Base-by-base conservation (phyloP, 2,888 invertebrate genomes). In the Augiades crinisus region DNA sequence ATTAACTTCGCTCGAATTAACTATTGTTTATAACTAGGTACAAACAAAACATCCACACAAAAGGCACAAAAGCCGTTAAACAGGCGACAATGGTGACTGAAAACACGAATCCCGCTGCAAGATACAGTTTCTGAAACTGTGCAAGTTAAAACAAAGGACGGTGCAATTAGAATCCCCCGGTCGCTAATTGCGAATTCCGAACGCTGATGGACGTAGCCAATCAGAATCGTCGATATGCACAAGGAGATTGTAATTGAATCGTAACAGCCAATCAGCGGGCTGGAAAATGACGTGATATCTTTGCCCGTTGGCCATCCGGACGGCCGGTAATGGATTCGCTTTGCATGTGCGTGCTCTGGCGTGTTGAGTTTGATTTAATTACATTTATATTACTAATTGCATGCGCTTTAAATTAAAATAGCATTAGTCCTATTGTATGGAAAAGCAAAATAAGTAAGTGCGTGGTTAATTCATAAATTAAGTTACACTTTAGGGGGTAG, bases 161-260 rank as follows among this genome's bases (percentile, higher is more conserved):
- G 10, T 14, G 50, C 50, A 51, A 51, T 51, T 37, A 44, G 5
- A 37, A 44, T 34, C 30, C n/a, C 24, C 43, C 37, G 17, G 10
- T 38, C 34, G 16, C 49, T 54, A 45, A 54, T 55, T 50, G 50
- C 50, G 31, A 47, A 53, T 53, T 53, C 47, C 53, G 16, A 27
- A 8, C 36, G 30, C 36, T 49, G 47, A 49, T 16, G 40, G 24
- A 47, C 31, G 47, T 5, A 40, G 37, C 53, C 47, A 53, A 53
- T 53, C 47, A 53, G 53, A 41, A 31, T 40, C 38, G 31, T 17
- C 37, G 38, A 45, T 45, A 13, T 44, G 50, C 49, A 50, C 50
- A 33, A 43, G 50, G 50, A 36, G 50, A 50, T 33, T 45, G 49
- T 55, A 55, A 45, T 55, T 27, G 47, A 58, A 58, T 52, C 51